Evolutionary conservation across 2,888 invertebrate genomes (phyloP), one percentile per base, ranked within the genome.

Genomic region (Epirrita christyi): DNA sequence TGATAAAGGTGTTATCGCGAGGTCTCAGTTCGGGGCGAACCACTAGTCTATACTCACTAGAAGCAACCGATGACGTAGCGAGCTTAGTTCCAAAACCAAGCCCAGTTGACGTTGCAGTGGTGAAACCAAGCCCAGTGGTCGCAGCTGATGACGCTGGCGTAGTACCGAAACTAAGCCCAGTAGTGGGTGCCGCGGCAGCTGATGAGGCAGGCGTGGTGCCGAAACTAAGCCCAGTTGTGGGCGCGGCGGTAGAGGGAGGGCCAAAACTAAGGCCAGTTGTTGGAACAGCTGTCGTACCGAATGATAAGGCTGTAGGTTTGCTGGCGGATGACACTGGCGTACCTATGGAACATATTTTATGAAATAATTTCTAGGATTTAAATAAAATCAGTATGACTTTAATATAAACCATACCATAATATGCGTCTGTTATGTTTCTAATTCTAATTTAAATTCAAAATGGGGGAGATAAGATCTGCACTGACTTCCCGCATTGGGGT

Each of bases 161-260:
- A 0, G 66, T 53, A 0, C 70, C 71, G 46, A 78, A 75, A 52
- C 59, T 62, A n/a, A 71, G 64, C 1, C 70, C 71, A 9, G 71
- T 52, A 0, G 67, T 36, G 0, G 67, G 43, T 13, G 64, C 45
- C 0, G 66, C 32, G 0, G 66, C 41, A 5, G 61, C 21, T 2
- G 65, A 48, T 0, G 56, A 41, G 0, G 57, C 44, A 1, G 61
- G 15, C 0, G 51, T 45, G 1, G 56, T 45, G n/a, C 56, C 54
- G 41, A 63, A 57, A 14, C 47, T 54, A n/a, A 60, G 42, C 3
- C 54, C 57, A n/a, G 59, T 36, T 29, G 55, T 55, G n/a, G 64
- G 45, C 4, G 48, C 46, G 2, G 50, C 48, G 2, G 63, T 54
- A 8, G 63, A 48, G 3, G 63, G 43, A 7, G 63, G 55, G 1